Percentiles rank a stretch among this genome's conserved stretches.
Conservation (phyloP, 2,797 vertebrate genomes). For the Leuciscus waleckii region DNA sequence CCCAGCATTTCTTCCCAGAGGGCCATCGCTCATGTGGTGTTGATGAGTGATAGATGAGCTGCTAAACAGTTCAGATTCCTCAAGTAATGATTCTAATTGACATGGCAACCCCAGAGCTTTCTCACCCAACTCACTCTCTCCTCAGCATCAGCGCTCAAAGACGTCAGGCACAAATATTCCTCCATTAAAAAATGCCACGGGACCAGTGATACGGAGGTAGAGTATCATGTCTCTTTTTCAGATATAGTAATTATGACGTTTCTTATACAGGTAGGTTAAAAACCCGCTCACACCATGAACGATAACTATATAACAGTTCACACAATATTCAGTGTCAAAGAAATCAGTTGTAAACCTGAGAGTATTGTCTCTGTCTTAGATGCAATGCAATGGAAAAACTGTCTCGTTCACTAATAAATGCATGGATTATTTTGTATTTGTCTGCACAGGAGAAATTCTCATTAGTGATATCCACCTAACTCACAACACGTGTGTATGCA, state of each 20-base stretch:
- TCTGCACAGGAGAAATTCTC: background rate
- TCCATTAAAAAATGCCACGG: constrained; percentile 12
- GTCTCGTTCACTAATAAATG: background rate
- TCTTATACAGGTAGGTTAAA: background rate
- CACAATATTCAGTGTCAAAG: background rate
- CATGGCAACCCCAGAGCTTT: constrained; percentile 66
- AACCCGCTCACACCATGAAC: background rate
- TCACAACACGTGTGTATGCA: too few species aligned
- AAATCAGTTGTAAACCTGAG: background rate
- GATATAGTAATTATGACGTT: background rate
- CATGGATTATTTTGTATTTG: background rate
- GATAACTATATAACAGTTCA: background rate
- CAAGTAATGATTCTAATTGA: constrained; percentile 45
- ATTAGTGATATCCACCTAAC: background rate
- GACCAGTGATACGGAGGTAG: background rate
- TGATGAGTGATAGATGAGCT: constrained; percentile 62
- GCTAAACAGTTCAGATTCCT: constrained; percentile 62
- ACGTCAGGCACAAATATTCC: background rate
- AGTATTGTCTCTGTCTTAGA: background rate
- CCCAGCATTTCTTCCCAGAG: constrained; percentile 52
- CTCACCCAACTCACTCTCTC: constrained; percentile 32
- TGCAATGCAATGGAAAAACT: background rate
- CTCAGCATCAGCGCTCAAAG: constrained; percentile 13
- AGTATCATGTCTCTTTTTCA: constrained; percentile 11
- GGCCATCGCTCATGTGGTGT: constrained; percentile 54